Evolutionary conservation across 2,888 invertebrate genomes (phyloP), one percentile per base, ranked within the genome.

Genomic region (Cataglyphis albicans): DNA sequence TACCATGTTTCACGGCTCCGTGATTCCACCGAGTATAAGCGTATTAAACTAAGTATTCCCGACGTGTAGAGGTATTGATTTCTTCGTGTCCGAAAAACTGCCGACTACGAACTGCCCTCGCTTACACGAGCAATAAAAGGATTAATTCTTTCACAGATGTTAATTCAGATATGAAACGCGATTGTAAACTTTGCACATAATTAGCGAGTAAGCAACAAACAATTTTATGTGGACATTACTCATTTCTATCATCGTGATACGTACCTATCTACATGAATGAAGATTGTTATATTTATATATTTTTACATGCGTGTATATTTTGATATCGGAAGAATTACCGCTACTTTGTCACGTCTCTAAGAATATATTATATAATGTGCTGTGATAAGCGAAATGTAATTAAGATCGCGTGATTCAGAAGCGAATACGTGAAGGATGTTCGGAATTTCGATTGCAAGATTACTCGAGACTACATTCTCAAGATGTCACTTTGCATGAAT

Each of bases 1-100:
- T 94, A 90, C 93, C 91, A 90, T 90, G 92, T 93, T 93, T 93
- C 92, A 94, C 92, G 93, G 91, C 88, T 91, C 91, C 87, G 88
- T 91, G 92, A 90, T 91, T 92, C 89, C 86, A 88, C 86, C 86
- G 90, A 92, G 91, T 91, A 89, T 92, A 92, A 92, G 91, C 92
- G 92, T 91, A 93, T 93, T 93, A 93, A 91, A 90, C 90, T 89
- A 91, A 90, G 89, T 90, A 91, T 91, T 86, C 84, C 81, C 57
- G 83, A 82, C 84, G 86, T 86, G 82, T 74, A 7, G 52, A 41
- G 81, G 75, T 84, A 87, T 89, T 82, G 89, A 90, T 89, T 88
- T 75, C 78, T 61, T 72, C 74, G 52, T 48, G 38, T 52, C 32
- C 68, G 35, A 73, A 78, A 44, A 81, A 81, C 67, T 81, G 7